Base-by-base conservation (phyloP, 2,888 invertebrate genomes). In the Watsonalla cultraria region DNA sequence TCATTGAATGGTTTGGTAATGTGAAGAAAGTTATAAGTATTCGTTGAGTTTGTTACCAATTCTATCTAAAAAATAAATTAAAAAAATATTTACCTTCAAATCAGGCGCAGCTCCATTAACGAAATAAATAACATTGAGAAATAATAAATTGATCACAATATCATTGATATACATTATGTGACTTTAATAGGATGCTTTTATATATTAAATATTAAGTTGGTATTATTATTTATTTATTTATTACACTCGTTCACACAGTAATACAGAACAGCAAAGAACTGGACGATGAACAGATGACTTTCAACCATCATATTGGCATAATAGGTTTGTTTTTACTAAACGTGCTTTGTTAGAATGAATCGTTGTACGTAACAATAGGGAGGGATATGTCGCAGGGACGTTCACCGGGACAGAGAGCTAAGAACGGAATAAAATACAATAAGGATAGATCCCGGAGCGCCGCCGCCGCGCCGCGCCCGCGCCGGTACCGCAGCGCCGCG, bases 351-450 rank as follows among this genome's bases (percentile, higher is more conserved):
- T 74, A 66, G 57, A 70, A 66, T 68, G 69, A 65, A 70, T 70
- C 64, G 61, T 62, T 62, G 55, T 59, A 60, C 58, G 60, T 63
- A 67, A 70, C 72, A 72, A 71, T 67, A 66, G 66, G 72, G 72
- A 67, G 66, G 72, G 72, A 72, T 68, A 68, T 65, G 66, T 68
- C 61, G 66, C 66, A 66, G 73, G 76, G 75, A 80, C 86, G 86
- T 82, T 79, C 81, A 78, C 60, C 76, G 73, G 73, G 77, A 77
- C 76, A 75, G 82, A 81, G 80, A 78, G 83, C 80, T 78, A 78
- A 75, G 79, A 81, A 80, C 82, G 74, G 84, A 89, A 84, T 88
- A 89, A 84, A 83, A 82, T 79, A 82, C 79, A 86, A 80, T 77
- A 82, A 82, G 80, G 82, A 84, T 79, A 80, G 75, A 76, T 78